These are phyloP conservation scores for Stegastes partitus DNA, from an alignment of 2,113 vertebrate genomes.

Conservation along the genomic window DNA sequence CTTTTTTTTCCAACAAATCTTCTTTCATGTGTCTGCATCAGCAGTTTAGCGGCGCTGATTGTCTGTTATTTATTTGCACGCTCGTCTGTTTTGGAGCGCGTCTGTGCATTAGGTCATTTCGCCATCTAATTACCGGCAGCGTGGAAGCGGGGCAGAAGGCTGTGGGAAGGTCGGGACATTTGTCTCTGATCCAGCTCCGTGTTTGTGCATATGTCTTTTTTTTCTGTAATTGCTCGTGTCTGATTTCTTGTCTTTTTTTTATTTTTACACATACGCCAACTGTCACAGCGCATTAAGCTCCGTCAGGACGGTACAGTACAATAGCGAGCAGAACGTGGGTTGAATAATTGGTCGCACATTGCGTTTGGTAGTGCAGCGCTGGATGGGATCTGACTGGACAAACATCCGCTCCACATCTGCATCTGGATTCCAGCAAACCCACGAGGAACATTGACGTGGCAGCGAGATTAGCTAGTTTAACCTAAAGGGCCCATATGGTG, in stretches of 20 bases:
- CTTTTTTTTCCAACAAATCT: slow-evolving; percentile 21
- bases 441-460: slow-evolving; percentile 4
- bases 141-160: slow-evolving; percentile 28
- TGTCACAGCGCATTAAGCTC: slow-evolving; percentile 20
- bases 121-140: slow-evolving; percentile 26
- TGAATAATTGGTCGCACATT: slow-evolving; percentile 23
- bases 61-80: slow-evolving; percentile 7
- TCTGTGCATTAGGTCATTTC: slow-evolving; percentile 12
- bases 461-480: background rate
- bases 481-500: too few species aligned
- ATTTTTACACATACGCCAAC: slow-evolving; percentile 7
- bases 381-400: slow-evolving; percentile 24
- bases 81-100: background rate
- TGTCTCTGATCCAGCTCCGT: slow-evolving; percentile 17
- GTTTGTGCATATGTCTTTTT: background rate
- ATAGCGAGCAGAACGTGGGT: background rate
- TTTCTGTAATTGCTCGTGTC: slow-evolving; percentile 15
- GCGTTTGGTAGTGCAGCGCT: slow-evolving; percentile 8
- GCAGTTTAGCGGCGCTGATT: slow-evolving; percentile 17
- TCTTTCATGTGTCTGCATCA: slow-evolving; percentile 34
- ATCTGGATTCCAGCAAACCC: slow-evolving; percentile 1
- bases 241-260: slow-evolving; percentile 12
- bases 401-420: slow-evolving; percentile 44
- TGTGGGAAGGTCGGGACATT: slow-evolving; percentile 54
- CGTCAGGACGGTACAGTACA: slow-evolving; percentile 2